Evolutionary conservation across 2,888 invertebrate species (phyloP).

Genomic region (Molorchus minor): DNA sequence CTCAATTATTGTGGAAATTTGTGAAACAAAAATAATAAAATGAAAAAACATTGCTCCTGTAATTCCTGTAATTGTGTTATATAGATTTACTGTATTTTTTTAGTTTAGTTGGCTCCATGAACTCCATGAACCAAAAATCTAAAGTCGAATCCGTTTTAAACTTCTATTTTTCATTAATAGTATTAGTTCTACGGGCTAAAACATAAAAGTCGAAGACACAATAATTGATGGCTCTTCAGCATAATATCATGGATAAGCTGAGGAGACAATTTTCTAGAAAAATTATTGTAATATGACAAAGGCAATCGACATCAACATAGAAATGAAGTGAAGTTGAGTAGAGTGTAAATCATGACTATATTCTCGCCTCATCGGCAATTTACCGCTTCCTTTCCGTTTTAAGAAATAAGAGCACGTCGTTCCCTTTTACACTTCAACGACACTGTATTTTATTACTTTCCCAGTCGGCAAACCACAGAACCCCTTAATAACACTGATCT

Average conservation of each 20-base stretch:
- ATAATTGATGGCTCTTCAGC: too few relatives aligned
- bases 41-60: too few relatives aligned
- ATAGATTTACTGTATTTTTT: too few relatives aligned
- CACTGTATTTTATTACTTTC: slow-evolving; percentile 59
- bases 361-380: slow-evolving; percentile 56
- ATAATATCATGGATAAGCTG: background rate
- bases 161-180: too few relatives aligned
- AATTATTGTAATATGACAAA: slow-evolving; percentile 40
- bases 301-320: slow-evolving; percentile 42
- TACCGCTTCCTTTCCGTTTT: slow-evolving; percentile 54
- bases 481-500: slow-evolving; percentile 58
- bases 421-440: slow-evolving; percentile 57
- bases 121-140: too few relatives aligned
- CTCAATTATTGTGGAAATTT: too few relatives aligned
- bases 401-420: slow-evolving; percentile 56
- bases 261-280: slow-evolving; percentile 27
- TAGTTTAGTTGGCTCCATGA: too few relatives aligned
- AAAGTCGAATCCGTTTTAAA: too few relatives aligned
- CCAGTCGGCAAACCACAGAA: slow-evolving; percentile 43
- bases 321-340: slow-evolving; percentile 48
- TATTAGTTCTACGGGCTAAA: too few relatives aligned
- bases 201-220: too few relatives aligned
- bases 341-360: slow-evolving; percentile 55
- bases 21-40: too few relatives aligned
- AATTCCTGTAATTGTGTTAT: too few relatives aligned